These are phyloP conservation scores for Gorsachius goisagi DNA, from an alignment of 2,113 vertebrate species.

Conservation along the genomic window DNA sequence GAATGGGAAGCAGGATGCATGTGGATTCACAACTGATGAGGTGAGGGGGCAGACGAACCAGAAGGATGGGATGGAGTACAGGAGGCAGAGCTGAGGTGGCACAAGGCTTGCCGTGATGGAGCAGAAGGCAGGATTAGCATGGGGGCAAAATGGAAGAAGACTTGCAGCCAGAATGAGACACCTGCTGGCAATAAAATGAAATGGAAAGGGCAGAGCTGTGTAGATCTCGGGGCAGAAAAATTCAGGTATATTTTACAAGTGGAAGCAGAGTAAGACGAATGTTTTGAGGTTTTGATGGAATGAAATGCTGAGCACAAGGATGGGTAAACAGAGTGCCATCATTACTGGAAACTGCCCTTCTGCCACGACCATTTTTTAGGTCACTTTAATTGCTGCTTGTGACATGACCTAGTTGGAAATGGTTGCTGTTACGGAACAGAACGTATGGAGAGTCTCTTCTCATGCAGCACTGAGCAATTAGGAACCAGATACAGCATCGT, in stretches of 20 bases:
- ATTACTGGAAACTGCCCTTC: neutral
- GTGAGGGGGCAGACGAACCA: neutral
- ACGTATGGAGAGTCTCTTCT: neutral
- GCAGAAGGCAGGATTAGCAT: neutral
- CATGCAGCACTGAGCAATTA: neutral
- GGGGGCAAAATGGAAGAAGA: neutral
- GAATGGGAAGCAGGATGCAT: neutral
- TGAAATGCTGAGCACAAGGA: neutral
- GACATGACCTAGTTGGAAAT: slow-evolving; percentile 2
- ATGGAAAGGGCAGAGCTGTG: neutral
- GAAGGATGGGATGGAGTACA: neutral
- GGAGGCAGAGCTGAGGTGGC: neutral
- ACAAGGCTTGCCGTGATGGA: neutral
- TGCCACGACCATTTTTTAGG: neutral
- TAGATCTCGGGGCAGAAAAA: neutral
- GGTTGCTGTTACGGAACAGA: neutral
- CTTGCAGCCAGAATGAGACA: neutral
- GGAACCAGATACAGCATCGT: neutral
- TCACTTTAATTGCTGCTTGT: neutral
- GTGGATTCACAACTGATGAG: neutral
- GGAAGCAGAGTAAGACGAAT: neutral
- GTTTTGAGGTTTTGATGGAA: neutral
- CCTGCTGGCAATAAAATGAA: neutral
- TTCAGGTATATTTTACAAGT: neutral
- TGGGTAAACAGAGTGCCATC: neutral